phyloP scores from a whole-genome alignment of 2,797 vertebrate genomes.

The Liasis olivaceus region DNA sequence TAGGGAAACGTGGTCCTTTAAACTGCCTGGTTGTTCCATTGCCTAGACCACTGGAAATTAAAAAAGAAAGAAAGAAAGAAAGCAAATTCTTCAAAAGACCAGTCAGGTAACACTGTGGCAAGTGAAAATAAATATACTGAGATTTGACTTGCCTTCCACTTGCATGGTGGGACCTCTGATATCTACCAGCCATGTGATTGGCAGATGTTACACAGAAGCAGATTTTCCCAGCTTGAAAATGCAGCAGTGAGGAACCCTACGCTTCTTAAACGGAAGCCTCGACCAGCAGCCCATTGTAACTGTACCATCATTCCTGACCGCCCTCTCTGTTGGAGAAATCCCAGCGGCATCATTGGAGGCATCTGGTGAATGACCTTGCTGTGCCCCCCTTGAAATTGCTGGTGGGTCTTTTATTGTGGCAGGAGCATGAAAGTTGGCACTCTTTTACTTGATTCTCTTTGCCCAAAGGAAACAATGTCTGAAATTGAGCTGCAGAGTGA shows the following conservation, averaged over 20 bases:
- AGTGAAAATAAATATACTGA: neutral
- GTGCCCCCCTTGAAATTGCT: neutral
- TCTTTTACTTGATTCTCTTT: neutral
- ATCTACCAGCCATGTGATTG: neutral
- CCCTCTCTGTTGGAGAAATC: neutral
- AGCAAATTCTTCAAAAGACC: neutral
- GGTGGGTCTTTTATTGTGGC: neutral
- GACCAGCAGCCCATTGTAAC: no score
- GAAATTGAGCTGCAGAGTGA: slow-evolving; percentile 81
- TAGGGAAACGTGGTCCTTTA: neutral
- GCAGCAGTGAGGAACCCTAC: no score
- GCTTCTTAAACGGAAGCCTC: neutral
- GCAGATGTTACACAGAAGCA: neutral
- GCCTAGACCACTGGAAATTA: neutral
- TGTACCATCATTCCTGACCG: neutral
- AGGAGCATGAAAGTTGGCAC: neutral
- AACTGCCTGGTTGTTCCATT: neutral
- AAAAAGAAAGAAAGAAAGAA: neutral
- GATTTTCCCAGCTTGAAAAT: neutral
- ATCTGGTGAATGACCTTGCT: neutral
- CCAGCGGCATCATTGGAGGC: neutral
- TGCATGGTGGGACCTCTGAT: neutral
- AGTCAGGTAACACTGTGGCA: neutral
- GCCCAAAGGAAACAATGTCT: slow-evolving; percentile 79
- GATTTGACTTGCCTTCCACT: neutral